Conservation (phyloP, 1,140 invertebrate genomes). For the Megalopta genalis region DNA sequence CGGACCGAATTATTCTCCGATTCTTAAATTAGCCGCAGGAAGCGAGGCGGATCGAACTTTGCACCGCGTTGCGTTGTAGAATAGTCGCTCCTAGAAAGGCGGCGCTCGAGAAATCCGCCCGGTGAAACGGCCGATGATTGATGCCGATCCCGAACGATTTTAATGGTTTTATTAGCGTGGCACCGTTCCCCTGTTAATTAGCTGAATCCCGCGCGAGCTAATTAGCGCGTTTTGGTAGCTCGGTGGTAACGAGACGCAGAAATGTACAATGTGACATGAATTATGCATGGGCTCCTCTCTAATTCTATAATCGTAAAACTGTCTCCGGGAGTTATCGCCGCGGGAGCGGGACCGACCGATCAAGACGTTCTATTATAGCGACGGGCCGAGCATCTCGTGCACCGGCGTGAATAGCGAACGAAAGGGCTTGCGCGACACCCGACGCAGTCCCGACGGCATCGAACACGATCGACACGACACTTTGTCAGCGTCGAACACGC, state of each 20-base stretch:
- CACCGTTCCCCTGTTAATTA: constrained; percentile 32
- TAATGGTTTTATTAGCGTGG: constrained; percentile 15
- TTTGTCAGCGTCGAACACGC: neutral
- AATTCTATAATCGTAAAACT: constrained; percentile 30
- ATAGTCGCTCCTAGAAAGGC: no score
- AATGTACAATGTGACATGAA: constrained; percentile 25
- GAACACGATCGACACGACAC: neutral
- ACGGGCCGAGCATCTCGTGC: no score
- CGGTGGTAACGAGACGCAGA: constrained; percentile 35
- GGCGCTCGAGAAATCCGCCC: neutral
- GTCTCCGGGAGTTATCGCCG: constrained; percentile 4
- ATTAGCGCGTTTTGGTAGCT: constrained; percentile 34
- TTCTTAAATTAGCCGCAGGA: no score
- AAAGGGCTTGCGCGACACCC: no score
- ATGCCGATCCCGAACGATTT: neutral
- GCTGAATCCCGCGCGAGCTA: constrained; percentile 24
- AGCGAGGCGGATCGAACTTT: neutral
- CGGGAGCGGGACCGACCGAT: neutral
- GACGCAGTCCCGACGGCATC: no score
- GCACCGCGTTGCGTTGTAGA: no score
- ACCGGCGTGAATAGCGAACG: no score
- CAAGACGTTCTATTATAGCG: no score
- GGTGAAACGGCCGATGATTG: neutral
- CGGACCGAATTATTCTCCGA: no score
- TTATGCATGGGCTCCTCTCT: constrained; percentile 10